Evolutionary conservation across 2,113 vertebrate species (phyloP).

Genomic region (Tachysurus vachellii): DNA sequence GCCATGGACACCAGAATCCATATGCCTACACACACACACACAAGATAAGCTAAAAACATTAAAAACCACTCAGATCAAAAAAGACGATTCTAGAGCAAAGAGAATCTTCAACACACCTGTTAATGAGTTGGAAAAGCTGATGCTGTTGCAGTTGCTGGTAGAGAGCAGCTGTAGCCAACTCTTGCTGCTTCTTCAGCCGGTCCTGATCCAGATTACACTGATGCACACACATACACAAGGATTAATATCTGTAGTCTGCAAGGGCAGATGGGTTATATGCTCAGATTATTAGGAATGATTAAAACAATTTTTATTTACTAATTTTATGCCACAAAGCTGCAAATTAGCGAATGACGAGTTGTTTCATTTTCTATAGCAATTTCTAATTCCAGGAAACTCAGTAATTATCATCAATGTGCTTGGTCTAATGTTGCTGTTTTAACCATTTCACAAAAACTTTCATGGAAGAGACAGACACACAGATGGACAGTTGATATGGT

Average conservation of each 20-base stretch:
- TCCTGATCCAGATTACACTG: constrained; percentile 91
- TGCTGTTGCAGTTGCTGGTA: constrained; percentile 86
- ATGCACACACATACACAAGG: neutral
- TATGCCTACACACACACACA: neutral
- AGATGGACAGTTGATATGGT: neutral
- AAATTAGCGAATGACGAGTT: no score
- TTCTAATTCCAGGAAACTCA: neutral
- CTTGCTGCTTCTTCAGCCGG: constrained; percentile 86
- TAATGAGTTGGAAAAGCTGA: constrained; percentile 88
- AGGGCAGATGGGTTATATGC: neutral
- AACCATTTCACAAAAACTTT: neutral
- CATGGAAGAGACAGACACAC: no score
- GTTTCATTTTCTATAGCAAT: neutral
- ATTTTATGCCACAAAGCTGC: neutral
- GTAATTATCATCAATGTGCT: neutral
- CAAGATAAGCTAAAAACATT: neutral
- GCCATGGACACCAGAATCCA: neutral
- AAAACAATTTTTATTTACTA: neutral
- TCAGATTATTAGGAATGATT: neutral
- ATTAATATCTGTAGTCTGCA: neutral
- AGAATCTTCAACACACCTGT: constrained; percentile 70
- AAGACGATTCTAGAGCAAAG: neutral
- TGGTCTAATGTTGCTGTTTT: neutral
- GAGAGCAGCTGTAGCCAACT: constrained; percentile 78
- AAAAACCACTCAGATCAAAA: neutral